These are phyloP conservation scores for Drosophila diplacantha DNA, from an alignment of 2,888 invertebrate genomes.

Conservation along the genomic window DNA sequence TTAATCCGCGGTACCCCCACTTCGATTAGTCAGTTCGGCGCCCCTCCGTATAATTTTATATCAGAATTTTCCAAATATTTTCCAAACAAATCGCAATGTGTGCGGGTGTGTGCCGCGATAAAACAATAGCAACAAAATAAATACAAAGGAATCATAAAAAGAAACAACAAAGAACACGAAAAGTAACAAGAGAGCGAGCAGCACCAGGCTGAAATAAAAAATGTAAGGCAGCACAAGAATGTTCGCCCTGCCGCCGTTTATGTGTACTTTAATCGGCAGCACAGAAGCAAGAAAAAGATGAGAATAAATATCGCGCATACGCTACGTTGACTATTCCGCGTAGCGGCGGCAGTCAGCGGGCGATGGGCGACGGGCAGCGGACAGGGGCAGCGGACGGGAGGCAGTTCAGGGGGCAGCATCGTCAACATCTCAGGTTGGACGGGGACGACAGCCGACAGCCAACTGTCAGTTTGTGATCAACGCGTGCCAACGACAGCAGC, in stretches of 20 bases:
- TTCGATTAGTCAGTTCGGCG: slow-evolving; percentile 31
- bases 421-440: slow-evolving; percentile 36
- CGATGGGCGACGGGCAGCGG: not conserved
- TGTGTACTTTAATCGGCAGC: slow-evolving; percentile 63
- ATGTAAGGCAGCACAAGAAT: slow-evolving; percentile 32
- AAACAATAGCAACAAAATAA: slow-evolving; percentile 49
- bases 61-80: slow-evolving; percentile 46
- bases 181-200: slow-evolving; percentile 29
- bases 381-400: not conserved
- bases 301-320: slow-evolving; percentile 61
- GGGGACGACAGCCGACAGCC: slow-evolving; percentile 29
- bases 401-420: slow-evolving; percentile 12
- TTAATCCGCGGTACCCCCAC: slow-evolving; percentile 33
- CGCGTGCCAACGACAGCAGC: slow-evolving; percentile 43
- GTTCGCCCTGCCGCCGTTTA: slow-evolving; percentile 36
- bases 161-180: slow-evolving; percentile 31
- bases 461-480: slow-evolving; percentile 61
- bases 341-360: slow-evolving; percentile 7
- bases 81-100: slow-evolving; percentile 28
- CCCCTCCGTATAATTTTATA: slow-evolving; percentile 24
- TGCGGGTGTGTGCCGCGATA: slow-evolving; percentile 16
- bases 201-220: slow-evolving; percentile 26
- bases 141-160: slow-evolving; percentile 36
- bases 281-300: slow-evolving; percentile 27
- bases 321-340: slow-evolving; percentile 51